A percentile compares a stretch with the other conserved stretches of the same genome.
Conservation (phyloP, 2,888 invertebrate species). For the Cecidostiba fungosa region DNA sequence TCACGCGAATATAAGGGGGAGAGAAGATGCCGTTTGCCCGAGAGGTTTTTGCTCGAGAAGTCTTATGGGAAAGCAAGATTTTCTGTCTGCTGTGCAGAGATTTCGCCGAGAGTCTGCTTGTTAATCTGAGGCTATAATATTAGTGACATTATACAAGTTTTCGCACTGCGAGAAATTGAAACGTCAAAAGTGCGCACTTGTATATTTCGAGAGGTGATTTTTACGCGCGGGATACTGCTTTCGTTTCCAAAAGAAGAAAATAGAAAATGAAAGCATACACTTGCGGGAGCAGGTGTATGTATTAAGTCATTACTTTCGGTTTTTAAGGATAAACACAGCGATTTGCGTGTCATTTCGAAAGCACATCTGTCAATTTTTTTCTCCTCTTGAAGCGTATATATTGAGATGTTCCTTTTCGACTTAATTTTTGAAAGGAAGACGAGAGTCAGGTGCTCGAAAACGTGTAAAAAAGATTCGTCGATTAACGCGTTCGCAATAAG, state of each 20-base stretch:
- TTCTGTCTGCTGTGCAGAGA: too few species aligned
- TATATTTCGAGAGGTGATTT: not conserved
- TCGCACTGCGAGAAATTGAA: not conserved
- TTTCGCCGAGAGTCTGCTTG: not conserved
- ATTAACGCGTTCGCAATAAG: conserved; percentile 13
- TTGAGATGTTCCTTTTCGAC: not conserved
- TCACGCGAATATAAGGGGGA: conserved; percentile 2
- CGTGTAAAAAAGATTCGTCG: conserved; percentile 26
- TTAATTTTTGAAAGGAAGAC: conserved; percentile 23
- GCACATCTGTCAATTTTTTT: not conserved
- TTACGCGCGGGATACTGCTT: conserved; percentile 9
- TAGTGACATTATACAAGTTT: not conserved
- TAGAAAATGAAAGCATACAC: conserved; percentile 28
- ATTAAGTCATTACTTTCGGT: conserved; percentile 32
- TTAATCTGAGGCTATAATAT: too few species aligned
- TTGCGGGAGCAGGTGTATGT: not conserved
- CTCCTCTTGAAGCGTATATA: not conserved
- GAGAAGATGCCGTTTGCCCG: not conserved
- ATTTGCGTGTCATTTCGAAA: not conserved
- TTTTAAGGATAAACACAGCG: not conserved
- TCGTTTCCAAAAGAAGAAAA: conserved; percentile 15
- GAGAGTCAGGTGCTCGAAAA: not conserved
- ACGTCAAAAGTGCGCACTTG: not conserved
- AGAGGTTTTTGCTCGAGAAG: conserved; percentile 9
- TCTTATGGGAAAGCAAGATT: not conserved